Evolutionary conservation across 2,888 invertebrate genomes (phyloP).

Genomic region (Mythimna albipuncta): DNA sequence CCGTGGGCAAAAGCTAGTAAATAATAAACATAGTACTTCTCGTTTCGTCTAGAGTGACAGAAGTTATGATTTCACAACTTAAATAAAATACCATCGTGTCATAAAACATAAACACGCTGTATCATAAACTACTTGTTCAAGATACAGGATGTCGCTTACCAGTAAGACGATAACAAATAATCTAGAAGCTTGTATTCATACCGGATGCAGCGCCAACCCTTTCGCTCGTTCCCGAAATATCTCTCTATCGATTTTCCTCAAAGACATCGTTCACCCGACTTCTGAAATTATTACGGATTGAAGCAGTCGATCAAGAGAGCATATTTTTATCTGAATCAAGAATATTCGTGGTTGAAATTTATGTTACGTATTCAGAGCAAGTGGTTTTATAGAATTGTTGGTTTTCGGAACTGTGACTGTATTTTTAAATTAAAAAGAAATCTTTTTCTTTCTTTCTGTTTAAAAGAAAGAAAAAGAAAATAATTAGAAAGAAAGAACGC

Average conservation of each 20-base stretch:
- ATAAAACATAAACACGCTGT: too few relatives aligned
- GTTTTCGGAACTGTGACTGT: background rate
- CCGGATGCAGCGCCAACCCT: slow-evolving; percentile 35
- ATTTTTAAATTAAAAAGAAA: too few relatives aligned
- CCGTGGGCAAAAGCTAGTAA: too few relatives aligned
- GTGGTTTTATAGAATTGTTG: background rate
- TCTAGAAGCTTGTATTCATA: slow-evolving; percentile 21
- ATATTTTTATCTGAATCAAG: slow-evolving; percentile 40
- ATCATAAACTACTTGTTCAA: too few relatives aligned
- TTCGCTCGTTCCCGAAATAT: slow-evolving; percentile 42
- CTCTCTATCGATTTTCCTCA: slow-evolving; percentile 49
- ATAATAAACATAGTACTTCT: too few relatives aligned
- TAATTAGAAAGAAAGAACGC: too few relatives aligned
- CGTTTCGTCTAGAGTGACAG: too few relatives aligned
- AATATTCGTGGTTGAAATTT: slow-evolving; percentile 16
- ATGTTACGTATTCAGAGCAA: slow-evolving; percentile 4
- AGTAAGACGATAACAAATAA: slow-evolving; percentile 4
- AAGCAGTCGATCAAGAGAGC: slow-evolving; percentile 21
- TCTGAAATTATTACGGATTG: slow-evolving; percentile 21
- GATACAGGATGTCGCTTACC: background rate
- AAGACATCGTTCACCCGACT: slow-evolving; percentile 5
- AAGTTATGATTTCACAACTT: too few relatives aligned
- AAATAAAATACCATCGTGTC: too few relatives aligned
- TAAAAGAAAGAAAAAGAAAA: too few relatives aligned
- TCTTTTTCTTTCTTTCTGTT: too few relatives aligned